phyloP scores from a whole-genome alignment of 2,888 invertebrate genomes.

The Dinocampus coccinellae region DNA sequence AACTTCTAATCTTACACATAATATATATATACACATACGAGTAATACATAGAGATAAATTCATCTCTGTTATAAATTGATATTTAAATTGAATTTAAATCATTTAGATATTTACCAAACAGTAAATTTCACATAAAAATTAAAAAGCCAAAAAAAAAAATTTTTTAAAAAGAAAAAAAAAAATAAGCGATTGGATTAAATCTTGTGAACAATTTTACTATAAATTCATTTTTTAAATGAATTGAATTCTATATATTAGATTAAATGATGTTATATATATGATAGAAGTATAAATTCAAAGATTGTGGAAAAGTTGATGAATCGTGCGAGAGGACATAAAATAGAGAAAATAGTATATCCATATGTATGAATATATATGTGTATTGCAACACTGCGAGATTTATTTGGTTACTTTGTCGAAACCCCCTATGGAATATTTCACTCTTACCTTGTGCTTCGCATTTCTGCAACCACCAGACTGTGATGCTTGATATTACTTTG shows the following conservation, averaged over 20 bases:
- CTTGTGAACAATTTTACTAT: neutral
- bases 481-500: conserved; percentile 7
- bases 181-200: neutral
- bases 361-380: neutral
- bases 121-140: neutral
- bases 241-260: neutral
- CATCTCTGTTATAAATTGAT: neutral
- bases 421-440: conserved; percentile 22
- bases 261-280: neutral
- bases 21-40: no score
- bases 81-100: neutral
- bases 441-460: neutral
- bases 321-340: neutral
- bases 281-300: neutral
- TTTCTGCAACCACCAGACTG: neutral
- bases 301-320: neutral
- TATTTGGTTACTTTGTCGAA: conserved; percentile 23
- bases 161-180: no score
- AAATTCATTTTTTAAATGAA: neutral
- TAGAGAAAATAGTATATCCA: neutral
- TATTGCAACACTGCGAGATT: conserved; percentile 9
- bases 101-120: neutral
- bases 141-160: no score
- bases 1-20: no score
- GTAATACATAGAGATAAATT: neutral